These are phyloP conservation scores for Sapajus apella DNA, from an alignment of 2,113 vertebrate species.

Conservation along the genomic window DNA sequence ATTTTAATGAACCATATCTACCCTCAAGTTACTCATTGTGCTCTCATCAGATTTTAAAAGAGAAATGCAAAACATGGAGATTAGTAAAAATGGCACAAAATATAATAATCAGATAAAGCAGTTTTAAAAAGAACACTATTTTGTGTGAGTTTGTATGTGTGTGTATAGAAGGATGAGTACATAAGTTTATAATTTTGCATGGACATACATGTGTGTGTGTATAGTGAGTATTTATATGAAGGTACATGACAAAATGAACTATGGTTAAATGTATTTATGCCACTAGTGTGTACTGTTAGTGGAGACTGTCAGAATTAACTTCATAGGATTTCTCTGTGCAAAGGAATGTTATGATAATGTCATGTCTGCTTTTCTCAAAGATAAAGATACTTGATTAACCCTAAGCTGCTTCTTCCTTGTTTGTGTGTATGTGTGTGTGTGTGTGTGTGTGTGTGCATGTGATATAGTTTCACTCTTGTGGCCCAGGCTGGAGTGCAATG, in stretches of 20 bases:
- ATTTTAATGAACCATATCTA: conserved; percentile 23
- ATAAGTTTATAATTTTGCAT: background rate
- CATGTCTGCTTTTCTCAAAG: background rate
- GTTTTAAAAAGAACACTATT: background rate
- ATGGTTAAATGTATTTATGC: background rate
- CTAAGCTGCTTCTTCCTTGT: too few species aligned
- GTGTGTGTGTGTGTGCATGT: too few species aligned
- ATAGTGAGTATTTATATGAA: background rate
- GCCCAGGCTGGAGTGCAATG: too few species aligned
- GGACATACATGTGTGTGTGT: background rate
- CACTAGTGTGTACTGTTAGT: background rate
- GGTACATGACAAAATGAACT: background rate
- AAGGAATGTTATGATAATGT: background rate
- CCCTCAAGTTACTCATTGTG: background rate
- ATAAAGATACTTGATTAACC: too few species aligned
- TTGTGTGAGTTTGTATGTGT: background rate
- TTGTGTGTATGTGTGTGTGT: too few species aligned
- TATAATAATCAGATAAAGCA: background rate
- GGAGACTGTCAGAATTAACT: background rate
- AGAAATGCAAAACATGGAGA: background rate
- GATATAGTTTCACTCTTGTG: too few species aligned
- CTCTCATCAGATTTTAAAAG: conserved; percentile 32
- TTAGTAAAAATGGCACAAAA: conserved; percentile 7
- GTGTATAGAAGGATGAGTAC: background rate
- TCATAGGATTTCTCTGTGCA: conserved; percentile 2